These are phyloP conservation scores for Argyrosomus regius DNA, from an alignment of 2,797 vertebrate species.

Conservation along the genomic window DNA sequence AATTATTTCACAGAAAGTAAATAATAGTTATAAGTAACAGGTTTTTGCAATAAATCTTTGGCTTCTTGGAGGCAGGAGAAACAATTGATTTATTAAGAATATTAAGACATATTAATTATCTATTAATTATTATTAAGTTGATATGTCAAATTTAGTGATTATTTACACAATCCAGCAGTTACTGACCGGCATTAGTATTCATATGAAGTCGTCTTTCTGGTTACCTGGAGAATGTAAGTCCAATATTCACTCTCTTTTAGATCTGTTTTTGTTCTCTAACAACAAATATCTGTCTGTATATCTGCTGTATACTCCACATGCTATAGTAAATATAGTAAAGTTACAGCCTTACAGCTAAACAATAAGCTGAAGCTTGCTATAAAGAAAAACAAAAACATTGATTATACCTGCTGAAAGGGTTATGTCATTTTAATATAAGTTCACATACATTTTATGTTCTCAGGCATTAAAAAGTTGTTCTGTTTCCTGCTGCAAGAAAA, in stretches of 20 bases:
- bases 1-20: neutral
- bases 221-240: neutral
- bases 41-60: neutral
- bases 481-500: constrained; percentile 13
- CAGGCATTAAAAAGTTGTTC: neutral
- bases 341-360: neutral
- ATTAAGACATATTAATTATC: neutral
- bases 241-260: neutral
- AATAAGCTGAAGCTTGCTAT: constrained; percentile 4
- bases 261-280: neutral
- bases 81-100: neutral
- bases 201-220: neutral
- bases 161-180: neutral
- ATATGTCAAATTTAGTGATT: neutral
- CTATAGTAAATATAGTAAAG: neutral
- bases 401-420: neutral
- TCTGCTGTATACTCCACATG: neutral
- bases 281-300: neutral
- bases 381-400: neutral
- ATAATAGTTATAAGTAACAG: neutral
- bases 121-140: no score
- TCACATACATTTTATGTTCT: neutral
- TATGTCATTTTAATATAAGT: constrained; percentile 1
- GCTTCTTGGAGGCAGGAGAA: neutral
- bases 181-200: neutral